phyloP scores from a whole-genome alignment of 2,113 vertebrate species.

The Amblyopsis rosae region DNA sequence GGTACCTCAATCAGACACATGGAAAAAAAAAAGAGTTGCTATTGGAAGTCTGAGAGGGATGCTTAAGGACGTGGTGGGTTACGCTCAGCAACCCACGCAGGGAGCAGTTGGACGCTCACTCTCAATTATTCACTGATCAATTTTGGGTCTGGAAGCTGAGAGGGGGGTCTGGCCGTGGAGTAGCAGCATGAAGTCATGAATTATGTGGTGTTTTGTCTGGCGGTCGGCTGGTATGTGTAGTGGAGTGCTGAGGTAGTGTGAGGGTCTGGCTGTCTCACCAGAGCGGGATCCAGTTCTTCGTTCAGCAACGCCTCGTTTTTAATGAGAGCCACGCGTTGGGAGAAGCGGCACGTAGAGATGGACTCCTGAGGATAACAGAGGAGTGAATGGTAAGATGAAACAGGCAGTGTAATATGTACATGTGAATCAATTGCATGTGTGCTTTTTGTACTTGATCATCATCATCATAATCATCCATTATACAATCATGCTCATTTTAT shows the following conservation, averaged over 20 bases:
- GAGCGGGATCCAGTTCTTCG: slow-evolving; percentile 89
- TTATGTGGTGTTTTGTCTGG: slow-evolving; percentile 33
- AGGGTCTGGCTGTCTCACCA: slow-evolving; percentile 79
- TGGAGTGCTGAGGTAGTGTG: slow-evolving; percentile 3
- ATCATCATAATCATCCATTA: neutral
- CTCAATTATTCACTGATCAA: slow-evolving; percentile 37
- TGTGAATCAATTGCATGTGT: neutral
- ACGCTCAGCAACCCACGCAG: slow-evolving; percentile 20
- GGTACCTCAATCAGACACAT: slow-evolving; percentile 34
- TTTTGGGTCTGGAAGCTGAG: slow-evolving; percentile 44
- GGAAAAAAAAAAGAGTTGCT: slow-evolving; percentile 34
- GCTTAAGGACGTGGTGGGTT: slow-evolving; percentile 39
- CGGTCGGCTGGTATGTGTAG: slow-evolving; percentile 19
- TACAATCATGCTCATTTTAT: neutral
- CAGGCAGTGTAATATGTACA: neutral
- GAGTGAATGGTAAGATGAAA: neutral
- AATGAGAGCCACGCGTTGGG: slow-evolving; percentile 92
- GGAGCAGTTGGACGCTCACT: slow-evolving; percentile 27
- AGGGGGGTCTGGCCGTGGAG: slow-evolving; percentile 32
- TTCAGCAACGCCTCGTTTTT: slow-evolving; percentile 93
- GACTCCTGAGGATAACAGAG: slow-evolving; percentile 81
- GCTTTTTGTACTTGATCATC: neutral
- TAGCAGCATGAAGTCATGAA: slow-evolving; percentile 27
- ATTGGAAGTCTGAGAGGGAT: slow-evolving; percentile 33
- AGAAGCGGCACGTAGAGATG: slow-evolving; percentile 95